Evolutionary conservation across 1,140 invertebrate genomes (phyloP).

Genomic region (Planococcus citri): DNA sequence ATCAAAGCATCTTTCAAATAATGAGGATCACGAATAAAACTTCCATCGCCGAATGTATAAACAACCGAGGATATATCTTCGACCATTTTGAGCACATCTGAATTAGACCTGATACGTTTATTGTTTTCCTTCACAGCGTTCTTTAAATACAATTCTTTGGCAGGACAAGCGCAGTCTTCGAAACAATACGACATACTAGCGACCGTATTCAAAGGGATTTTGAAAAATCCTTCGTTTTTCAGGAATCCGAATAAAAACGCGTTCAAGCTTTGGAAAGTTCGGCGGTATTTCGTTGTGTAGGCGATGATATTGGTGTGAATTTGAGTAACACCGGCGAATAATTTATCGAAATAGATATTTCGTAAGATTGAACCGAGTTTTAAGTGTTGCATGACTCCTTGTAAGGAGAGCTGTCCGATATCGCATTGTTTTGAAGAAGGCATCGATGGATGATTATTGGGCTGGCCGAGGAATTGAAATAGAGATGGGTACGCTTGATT

Average conservation of each 20-base stretch:
- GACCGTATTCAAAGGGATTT: constrained; percentile 45
- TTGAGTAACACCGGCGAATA: constrained; percentile 38
- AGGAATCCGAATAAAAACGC: constrained; percentile 66
- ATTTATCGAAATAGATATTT: constrained; percentile 49
- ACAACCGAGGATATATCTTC: constrained; percentile 42
- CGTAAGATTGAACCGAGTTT: constrained; percentile 57
- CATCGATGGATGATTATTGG: constrained; percentile 60
- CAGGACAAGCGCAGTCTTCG: constrained; percentile 63
- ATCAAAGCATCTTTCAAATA: constrained; percentile 66
- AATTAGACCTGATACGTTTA: constrained; percentile 47
- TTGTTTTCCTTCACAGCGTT: constrained; percentile 37
- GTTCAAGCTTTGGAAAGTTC: constrained; percentile 79
- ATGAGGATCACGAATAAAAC: constrained; percentile 46
- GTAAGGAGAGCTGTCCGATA: constrained; percentile 56
- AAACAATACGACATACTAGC: constrained; percentile 77
- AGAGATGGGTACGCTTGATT: constrained; percentile 13
- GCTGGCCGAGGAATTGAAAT: constrained; percentile 51
- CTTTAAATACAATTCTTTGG: constrained; percentile 50
- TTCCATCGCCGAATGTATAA: constrained; percentile 48
- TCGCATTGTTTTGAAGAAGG: constrained; percentile 43
- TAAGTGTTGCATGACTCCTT: constrained; percentile 57
- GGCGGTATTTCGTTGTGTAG: constrained; percentile 67
- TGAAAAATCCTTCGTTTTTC: constrained; percentile 41
- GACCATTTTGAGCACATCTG: constrained; percentile 52
- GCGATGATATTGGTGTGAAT: constrained; percentile 47